Percentiles rank a stretch among this genome's conserved stretches.
Evolutionary conservation across 2,113 vertebrate species (phyloP).

Genomic region (Phyllostomus hastatus): DNA sequence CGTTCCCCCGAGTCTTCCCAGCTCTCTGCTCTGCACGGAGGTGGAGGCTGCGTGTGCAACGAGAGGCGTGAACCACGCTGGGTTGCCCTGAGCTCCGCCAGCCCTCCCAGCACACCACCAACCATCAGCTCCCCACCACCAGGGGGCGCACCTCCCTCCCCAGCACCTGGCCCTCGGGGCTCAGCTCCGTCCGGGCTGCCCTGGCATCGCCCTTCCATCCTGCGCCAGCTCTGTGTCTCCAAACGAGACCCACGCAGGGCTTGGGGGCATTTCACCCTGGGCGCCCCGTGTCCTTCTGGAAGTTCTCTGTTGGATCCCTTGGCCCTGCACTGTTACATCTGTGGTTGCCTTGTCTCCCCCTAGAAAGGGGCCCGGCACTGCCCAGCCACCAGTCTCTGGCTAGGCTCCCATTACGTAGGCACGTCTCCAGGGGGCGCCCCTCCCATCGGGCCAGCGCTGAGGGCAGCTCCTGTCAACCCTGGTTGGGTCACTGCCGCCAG

Average conservation of each 20-base stretch:
- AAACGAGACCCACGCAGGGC: too few relatives aligned
- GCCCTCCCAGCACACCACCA: background rate
- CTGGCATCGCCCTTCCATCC: background rate
- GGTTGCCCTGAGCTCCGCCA: too few relatives aligned
- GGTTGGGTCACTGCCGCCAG: background rate
- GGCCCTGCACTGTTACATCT: background rate
- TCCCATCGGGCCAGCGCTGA: background rate
- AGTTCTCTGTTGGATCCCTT: background rate
- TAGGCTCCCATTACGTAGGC: background rate
- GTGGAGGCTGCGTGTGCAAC: background rate
- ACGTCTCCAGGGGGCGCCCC: background rate
- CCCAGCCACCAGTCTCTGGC: background rate
- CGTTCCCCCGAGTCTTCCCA: background rate
- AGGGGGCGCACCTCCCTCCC: accelerated
- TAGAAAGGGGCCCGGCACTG: background rate
- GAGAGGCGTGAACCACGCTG: background rate
- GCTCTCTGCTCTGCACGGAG: background rate
- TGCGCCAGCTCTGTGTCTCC: background rate
- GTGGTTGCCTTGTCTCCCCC: background rate
- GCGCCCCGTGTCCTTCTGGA: background rate
- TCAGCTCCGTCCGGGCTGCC: background rate
- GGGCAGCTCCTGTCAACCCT: background rate
- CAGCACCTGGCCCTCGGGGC: background rate
- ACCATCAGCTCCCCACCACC: too few relatives aligned
- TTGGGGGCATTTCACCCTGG: background rate